Percentiles rank a stretch among this genome's conserved stretches.
phyloP scores from a whole-genome alignment of 2,888 invertebrate genomes.

The Dione vanillae region DNA sequence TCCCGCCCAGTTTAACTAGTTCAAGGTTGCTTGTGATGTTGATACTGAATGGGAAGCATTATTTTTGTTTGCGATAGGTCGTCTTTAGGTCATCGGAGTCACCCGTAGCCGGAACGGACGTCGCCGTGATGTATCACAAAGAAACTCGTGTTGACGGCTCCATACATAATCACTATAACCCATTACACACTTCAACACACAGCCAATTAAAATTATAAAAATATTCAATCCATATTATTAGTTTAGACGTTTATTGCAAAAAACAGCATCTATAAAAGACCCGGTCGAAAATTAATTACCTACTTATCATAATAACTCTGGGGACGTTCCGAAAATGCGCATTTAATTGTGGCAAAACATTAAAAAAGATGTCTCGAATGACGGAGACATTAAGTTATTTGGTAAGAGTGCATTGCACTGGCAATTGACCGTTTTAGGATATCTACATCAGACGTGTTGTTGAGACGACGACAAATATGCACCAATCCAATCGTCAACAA shows the following conservation, averaged over 20 bases:
- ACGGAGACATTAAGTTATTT: constrained; percentile 74
- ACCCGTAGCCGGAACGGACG: constrained; percentile 66
- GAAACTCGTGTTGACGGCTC: constrained; percentile 55
- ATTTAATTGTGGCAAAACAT: constrained; percentile 72
- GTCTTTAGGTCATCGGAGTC: constrained; percentile 75
- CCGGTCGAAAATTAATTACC: constrained; percentile 75
- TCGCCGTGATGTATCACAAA: constrained; percentile 65
- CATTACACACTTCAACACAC: constrained; percentile 28
- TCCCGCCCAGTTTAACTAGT: constrained; percentile 78
- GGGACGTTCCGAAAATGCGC: constrained; percentile 64
- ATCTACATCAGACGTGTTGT: constrained; percentile 54
- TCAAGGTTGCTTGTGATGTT: constrained; percentile 70
- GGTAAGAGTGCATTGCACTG: constrained; percentile 76
- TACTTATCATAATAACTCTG: constrained; percentile 73
- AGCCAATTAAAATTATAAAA: constrained; percentile 55
- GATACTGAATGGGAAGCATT: constrained; percentile 75
- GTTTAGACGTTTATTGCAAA: constrained; percentile 60
- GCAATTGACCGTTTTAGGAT: constrained; percentile 70
- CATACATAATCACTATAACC: neutral
- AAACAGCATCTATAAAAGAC: constrained; percentile 64
- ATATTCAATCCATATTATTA: constrained; percentile 57
- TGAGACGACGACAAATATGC: constrained; percentile 61
- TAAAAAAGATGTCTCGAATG: constrained; percentile 66
- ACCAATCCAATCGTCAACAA: constrained; percentile 69
- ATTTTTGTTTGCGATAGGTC: constrained; percentile 75